A percentile compares a stretch with the other conserved stretches of the same genome.
Evolutionary conservation across 1,140 invertebrate species (phyloP).

Genomic region (Neodiprion pinetum): DNA sequence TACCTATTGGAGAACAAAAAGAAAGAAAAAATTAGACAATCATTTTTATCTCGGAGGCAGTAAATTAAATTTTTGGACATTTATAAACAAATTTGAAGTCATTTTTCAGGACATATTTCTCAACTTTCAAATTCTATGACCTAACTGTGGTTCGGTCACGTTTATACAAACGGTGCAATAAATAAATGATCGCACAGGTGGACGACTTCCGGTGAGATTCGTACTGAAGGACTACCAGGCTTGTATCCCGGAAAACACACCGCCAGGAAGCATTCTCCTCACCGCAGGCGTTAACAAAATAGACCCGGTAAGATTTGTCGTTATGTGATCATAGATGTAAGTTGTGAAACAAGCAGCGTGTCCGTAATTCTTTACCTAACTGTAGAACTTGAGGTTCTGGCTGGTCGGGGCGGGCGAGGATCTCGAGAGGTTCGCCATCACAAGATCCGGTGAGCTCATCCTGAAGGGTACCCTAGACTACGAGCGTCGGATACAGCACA

Average conservation of each 20-base stretch:
- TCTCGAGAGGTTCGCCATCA: constrained; percentile 75
- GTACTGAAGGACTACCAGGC: constrained; percentile 76
- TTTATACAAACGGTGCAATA: constrained; percentile 29
- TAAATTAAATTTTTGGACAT: no score
- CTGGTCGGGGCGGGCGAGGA: constrained; percentile 71
- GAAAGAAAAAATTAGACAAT: constrained; percentile 14
- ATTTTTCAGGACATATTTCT: no score
- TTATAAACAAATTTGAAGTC: no score
- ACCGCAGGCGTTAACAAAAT: constrained; percentile 61
- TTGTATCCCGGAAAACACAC: constrained; percentile 78
- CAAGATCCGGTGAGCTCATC: constrained; percentile 80
- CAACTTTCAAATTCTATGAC: no score
- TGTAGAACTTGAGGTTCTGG: constrained; percentile 67
- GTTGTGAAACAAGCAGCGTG: constrained; percentile 50
- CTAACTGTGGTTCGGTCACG: no score
- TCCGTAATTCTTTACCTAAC: constrained; percentile 30
- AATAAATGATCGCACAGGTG: constrained; percentile 42
- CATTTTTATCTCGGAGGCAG: not conserved
- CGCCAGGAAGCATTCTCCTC: constrained; percentile 74
- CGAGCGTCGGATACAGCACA: constrained; percentile 75
- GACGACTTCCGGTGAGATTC: constrained; percentile 67
- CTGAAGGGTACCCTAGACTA: constrained; percentile 81
- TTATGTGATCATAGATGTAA: constrained; percentile 31
- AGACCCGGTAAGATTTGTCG: constrained; percentile 57
- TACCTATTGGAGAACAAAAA: not conserved